Conservation (phyloP, 2,888 invertebrate species). For the Elysia crispata region DNA sequence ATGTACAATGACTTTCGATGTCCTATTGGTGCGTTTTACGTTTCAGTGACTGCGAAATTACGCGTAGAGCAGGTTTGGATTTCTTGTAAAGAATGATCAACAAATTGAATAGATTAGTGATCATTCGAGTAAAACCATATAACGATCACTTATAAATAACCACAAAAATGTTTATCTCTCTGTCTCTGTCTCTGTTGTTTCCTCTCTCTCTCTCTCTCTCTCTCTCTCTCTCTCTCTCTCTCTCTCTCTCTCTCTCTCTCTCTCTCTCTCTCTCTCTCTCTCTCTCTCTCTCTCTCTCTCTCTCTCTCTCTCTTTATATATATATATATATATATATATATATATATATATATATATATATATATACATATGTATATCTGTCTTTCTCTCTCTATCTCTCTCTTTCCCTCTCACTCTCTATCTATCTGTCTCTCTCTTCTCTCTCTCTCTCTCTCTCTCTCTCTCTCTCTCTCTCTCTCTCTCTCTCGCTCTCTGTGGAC, state of each 20-base stretch:
- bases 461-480: conserved; percentile 3
- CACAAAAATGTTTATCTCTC: not conserved
- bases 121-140: too few species aligned
- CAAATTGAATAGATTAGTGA: too few species aligned
- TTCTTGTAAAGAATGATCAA: too few species aligned
- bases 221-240: conserved; percentile 21
- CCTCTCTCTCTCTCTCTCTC: not conserved
- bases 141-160: not conserved
- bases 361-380: too few species aligned
- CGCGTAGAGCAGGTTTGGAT: too few species aligned
- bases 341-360: not conserved
- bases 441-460: conserved; percentile 19
- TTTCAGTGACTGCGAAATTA: too few species aligned
- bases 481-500: not conserved
- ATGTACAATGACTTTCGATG: too few species aligned
- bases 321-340: not conserved
- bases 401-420: conserved; percentile 2
- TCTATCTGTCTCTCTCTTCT: conserved; percentile 26
- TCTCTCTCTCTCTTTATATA: not conserved
- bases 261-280: conserved; percentile 9
- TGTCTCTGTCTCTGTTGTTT: not conserved
- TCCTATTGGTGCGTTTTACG: too few species aligned
- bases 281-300: not conserved
- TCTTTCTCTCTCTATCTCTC: too few species aligned
- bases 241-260: conserved; percentile 21